Evolutionary conservation across 2,888 invertebrate genomes (phyloP), one percentile per base, ranked within the genome.

Genomic region (Eupithecia vulgata): DNA sequence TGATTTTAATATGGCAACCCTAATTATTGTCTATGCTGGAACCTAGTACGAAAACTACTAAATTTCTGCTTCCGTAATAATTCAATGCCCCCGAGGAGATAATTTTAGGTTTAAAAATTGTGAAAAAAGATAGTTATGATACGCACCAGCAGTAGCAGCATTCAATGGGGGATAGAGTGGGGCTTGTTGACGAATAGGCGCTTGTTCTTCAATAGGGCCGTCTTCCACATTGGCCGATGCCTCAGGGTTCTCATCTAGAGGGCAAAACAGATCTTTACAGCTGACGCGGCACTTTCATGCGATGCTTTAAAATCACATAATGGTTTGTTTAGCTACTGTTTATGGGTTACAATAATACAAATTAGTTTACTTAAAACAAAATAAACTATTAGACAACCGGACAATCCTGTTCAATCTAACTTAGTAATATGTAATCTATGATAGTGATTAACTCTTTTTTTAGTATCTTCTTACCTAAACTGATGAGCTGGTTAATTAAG

Each of bases 111-210:
- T n/a, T n/a, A 10, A 8, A n/a, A 21, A 34, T 45, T 45, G 42
- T 45, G 0, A n/a, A 48, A 8, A n/a, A 64, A 37, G 8, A 5
- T 64, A 17, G 30, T 21, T 62, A 62, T 59, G 30, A 7, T 66
- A 70, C 67, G 1, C 59, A 94, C 94, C 92, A 73, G 93, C 92
- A 74, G 92, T 88, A 30, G 90, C 85, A 21, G 84, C 66, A 71
- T 93, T 89, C 15, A 93, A 83, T 0, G 91, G 88, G 2, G 94
- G 94, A 76, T 94, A 94, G 15, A 92, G 76, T 70, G 76, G 82
- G 30, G 85, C 85, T 5, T 82, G 72, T 62, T 89, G 86, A 17
- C 78, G 85, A 34, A 90, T 85, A 15, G 85, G 88, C 10, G 87
- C 82, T 71, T 89, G 87, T 72, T 91, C 90, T 76, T 92, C 91